Conservation (phyloP, 2,797 vertebrate genomes). For the Emydoidea blandingii region DNA sequence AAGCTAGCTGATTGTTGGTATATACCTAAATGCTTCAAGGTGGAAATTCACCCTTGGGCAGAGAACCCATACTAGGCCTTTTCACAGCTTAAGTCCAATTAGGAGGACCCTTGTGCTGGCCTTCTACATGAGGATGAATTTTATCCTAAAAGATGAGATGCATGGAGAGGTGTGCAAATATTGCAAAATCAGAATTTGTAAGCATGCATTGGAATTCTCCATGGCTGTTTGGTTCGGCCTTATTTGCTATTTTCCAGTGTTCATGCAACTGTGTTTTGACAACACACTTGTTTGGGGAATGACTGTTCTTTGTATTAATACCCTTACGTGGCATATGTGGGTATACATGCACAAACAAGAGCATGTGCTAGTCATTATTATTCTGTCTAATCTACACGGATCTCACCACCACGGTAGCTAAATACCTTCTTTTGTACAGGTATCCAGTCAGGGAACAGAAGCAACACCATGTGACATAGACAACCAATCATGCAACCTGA, state of each 20-base stretch:
- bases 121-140: not conserved
- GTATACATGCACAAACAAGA: not conserved
- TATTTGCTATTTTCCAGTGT: not conserved
- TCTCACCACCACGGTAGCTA: rapidly evolving
- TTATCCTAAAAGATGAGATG: not conserved
- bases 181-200: not conserved
- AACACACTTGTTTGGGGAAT: not conserved
- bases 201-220: not conserved
- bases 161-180: not conserved
- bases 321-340: not conserved
- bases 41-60: not conserved
- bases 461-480: not conserved
- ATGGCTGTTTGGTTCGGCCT: not conserved
- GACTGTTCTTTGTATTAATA: not conserved
- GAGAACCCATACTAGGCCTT: not conserved
- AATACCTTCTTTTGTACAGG: not conserved
- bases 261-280: not conserved
- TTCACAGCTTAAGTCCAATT: not conserved
- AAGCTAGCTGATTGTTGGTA: not conserved
- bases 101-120: not conserved
- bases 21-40: not conserved
- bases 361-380: not conserved
- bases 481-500: not conserved
- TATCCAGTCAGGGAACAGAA: not conserved
- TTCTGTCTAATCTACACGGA: rapidly evolving